These are phyloP conservation scores for Synergus umbraculus DNA, from an alignment of 2,888 invertebrate genomes.

Conservation along the genomic window DNA sequence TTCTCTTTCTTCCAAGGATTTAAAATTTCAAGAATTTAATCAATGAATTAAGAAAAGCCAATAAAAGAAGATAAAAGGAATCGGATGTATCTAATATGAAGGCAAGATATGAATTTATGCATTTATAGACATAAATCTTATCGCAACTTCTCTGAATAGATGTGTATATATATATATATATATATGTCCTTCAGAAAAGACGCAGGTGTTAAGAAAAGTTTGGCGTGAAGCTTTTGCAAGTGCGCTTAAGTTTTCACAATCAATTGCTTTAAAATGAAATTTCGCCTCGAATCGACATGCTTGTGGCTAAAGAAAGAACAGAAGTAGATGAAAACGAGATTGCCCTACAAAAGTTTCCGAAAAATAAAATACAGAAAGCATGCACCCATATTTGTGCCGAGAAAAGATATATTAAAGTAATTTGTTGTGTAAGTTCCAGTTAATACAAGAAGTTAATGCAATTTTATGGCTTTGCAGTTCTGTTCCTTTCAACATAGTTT, in stretches of 20 bases:
- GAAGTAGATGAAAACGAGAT: conserved; percentile 24
- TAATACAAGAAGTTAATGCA: neutral
- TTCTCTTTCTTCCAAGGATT: no score
- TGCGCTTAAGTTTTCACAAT: conserved; percentile 36
- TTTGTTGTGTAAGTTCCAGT: neutral
- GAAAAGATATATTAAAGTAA: conserved; percentile 6
- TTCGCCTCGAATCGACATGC: conserved; percentile 26
- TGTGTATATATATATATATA: conserved; percentile 11
- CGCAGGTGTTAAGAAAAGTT: conserved; percentile 40
- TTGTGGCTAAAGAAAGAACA: conserved; percentile 8
- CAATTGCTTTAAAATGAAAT: conserved; percentile 34
- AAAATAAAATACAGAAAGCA: conserved; percentile 29
- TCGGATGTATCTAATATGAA: neutral
- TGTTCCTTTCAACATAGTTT: neutral
- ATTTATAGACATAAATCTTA: conserved; percentile 9
- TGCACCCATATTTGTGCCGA: conserved; percentile 29
- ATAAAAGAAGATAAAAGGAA: neutral
- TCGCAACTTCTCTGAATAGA: neutral
- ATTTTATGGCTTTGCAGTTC: neutral
- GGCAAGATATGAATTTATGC: conserved; percentile 11
- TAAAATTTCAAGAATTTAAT: no score
- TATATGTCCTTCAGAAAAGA: conserved; percentile 5
- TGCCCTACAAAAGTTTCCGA: conserved; percentile 33
- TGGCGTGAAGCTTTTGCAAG: conserved; percentile 27
- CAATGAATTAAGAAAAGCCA: neutral